Base-by-base conservation (phyloP, 2,888 invertebrate genomes). In the Heliconius hortense region DNA sequence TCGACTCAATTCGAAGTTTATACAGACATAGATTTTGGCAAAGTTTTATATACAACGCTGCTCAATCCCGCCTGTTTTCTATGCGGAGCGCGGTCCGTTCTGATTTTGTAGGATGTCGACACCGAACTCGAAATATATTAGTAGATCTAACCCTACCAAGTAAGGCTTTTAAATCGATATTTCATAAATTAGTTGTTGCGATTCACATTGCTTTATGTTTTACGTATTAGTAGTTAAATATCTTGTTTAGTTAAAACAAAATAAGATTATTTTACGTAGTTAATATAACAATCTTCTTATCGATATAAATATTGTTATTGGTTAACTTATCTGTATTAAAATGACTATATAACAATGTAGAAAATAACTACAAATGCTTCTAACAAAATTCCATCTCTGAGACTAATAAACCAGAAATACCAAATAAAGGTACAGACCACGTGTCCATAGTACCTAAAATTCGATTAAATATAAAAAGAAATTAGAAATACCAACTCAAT, bases 101-200 rank as follows among this genome's bases (percentile, higher is more conserved):
- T 92, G 93, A 94, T 94, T 94, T 93, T 91, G 89, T 86, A 85
- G 88, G 87, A 88, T 87, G 91, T 90, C 92, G 90, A 87, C 93
- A 89, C 86, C 84, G 85, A 85, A 85, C 85, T 86, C 85, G 88
- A 92, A 92, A 93, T 92, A 90, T 93, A 92, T 92, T 93, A 92
- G 91, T 89, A 84, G 89, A 86, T 89, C 91, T 91, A 89, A 89
- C 90, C 88, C 87, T 86, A 86, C 89, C 83, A 87, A 90, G 89
- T 90, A 88, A 86, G 84, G 86, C 85, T 87, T 84, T 84, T 81
- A 83, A 85, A 88, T 87, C 85, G 84, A 84, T 83, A 76, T 82
- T 85, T 82, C 90, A 90, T 89, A 91, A 91, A 91, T 92, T 86
- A 83, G 78, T 84, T 90, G 60, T 60, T 13, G 13, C 60, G 60